Base-by-base conservation (phyloP, 2,113 vertebrate species). In the Zapus hudsonius region DNA sequence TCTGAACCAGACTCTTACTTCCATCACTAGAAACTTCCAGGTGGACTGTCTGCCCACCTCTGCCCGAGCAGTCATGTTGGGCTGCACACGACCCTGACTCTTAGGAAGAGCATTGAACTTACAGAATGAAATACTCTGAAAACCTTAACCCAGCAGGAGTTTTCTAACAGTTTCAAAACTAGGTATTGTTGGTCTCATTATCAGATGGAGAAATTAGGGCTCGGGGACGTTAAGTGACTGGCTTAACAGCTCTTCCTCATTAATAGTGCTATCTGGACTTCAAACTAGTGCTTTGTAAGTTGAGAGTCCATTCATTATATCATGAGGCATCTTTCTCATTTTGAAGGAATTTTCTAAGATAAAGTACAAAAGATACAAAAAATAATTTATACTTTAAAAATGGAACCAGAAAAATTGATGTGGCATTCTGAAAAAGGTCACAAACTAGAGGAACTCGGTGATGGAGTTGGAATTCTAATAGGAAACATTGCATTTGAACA, bases 1-100 rank as follows among this genome's bases (percentile, higher is more conserved):
- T 55, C 15, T 74, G 72, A 59, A 84, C 23, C 16, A 47, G 7
- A 63, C 17, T 36, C 36, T 81, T 76, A 9, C 4, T 73, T 25
- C 11, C 66, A 2, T 88, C 40, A 33, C 16, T 6, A 3, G 20
- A 44, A 79, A 10, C 13, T 40, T 9, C 4, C 4, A 7, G 16
- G 55, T 15, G 0, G 47, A 5, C 29, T 59, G 20, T 36, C 73
- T 64, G 15, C 0, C 6, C 15, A 83, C 0, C 11, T 19, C 8
- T 31, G 7, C 57, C 40, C 22, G 42, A 16, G 75, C 47, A 10
- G 15, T 27, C 22, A 20, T 57, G 29, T 7, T 44, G 66, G 19
- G 25, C 22, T 3, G 2, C n/a, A n/a, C n/a, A n/a, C n/a, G n/a
- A n/a, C n/a, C n/a, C n/a, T n/a, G n/a, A n/a, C n/a, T n/a, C n/a